Evolutionary conservation across 2,888 invertebrate genomes (phyloP), one percentile per base, ranked within the genome.

Genomic region (Athripsodes cinereus): DNA sequence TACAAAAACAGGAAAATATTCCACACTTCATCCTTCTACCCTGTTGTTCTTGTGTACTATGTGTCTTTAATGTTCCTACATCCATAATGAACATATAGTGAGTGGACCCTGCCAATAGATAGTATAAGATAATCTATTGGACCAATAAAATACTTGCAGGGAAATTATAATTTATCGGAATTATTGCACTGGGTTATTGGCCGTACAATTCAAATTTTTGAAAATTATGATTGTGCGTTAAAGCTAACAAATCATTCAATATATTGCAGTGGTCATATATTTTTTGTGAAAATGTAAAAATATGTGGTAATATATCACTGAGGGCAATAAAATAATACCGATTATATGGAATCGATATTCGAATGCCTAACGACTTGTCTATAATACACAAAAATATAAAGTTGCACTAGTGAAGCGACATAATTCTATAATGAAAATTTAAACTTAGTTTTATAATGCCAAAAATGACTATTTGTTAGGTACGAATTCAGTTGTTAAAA

Each of bases 1-100:
- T 22, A 53, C 57, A 52, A 57, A 48, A 47, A 48, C 57, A 57
- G 53, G 53, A 31, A 53, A 57, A 44, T 53, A 52, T 57, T 57
- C 22, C 52, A 47, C 57, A 44, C 40, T 52, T 22, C 26, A 26
- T 10, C 26, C 26, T 26, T 26, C 26, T 10, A 26, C 26, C 10
- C 5, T 26, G 26, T 26, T 10, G n/a, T n/a, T n/a, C n/a, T n/a
- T n/a, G 26, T 26, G 26, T 26, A 26, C 5, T 26, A 26, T 3
- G 26, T 26, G 10, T 26, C 26, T 26, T 6, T 26, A 26, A 26
- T 40, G 13, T n/a, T n/a, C n/a, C n/a, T n/a, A n/a, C n/a, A n/a
- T n/a, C n/a, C n/a, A n/a, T n/a, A n/a, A n/a, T n/a, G n/a, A n/a
- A n/a, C n/a, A n/a, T n/a, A n/a, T n/a, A n/a, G n/a, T n/a, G n/a